These are phyloP conservation scores for Peromyscus nudipes DNA, from an alignment of 2,797 vertebrate species.

Conservation along the genomic window DNA sequence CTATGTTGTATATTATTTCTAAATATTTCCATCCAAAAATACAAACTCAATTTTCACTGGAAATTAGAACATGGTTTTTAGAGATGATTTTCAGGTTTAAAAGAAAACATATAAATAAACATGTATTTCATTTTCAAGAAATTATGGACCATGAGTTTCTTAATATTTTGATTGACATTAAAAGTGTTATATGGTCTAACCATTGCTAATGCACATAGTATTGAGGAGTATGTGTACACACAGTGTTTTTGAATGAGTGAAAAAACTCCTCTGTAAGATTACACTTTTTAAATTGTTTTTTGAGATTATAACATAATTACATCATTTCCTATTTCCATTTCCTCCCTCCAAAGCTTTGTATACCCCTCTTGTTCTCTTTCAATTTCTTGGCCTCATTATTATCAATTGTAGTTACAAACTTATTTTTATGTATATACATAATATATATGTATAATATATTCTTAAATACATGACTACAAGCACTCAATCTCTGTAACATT, in stretches of 20 bases:
- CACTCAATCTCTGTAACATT: neutral
- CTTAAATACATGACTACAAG: neutral
- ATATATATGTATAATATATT: neutral
- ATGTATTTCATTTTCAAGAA: constrained; percentile 36
- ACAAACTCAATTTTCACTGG: neutral
- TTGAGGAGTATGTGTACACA: neutral
- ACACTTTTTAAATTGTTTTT: neutral
- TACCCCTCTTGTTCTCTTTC: no score
- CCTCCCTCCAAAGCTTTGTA: neutral
- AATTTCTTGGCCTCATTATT: neutral
- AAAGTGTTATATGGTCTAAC: neutral
- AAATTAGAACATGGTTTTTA: neutral
- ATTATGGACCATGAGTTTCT: constrained; percentile 32
- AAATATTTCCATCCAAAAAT: neutral
- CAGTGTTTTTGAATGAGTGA: neutral
- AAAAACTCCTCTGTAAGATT: constrained; percentile 10
- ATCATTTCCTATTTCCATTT: neutral
- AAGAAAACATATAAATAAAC: neutral
- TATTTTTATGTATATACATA: no score
- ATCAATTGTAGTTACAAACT: neutral
- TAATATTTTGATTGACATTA: constrained; percentile 6
- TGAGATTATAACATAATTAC: neutral
- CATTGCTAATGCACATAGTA: neutral
- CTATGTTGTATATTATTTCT: neutral
- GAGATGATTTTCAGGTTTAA: neutral